phyloP scores from a whole-genome alignment of 2,113 vertebrate species.

The Saccopteryx bilineata region DNA sequence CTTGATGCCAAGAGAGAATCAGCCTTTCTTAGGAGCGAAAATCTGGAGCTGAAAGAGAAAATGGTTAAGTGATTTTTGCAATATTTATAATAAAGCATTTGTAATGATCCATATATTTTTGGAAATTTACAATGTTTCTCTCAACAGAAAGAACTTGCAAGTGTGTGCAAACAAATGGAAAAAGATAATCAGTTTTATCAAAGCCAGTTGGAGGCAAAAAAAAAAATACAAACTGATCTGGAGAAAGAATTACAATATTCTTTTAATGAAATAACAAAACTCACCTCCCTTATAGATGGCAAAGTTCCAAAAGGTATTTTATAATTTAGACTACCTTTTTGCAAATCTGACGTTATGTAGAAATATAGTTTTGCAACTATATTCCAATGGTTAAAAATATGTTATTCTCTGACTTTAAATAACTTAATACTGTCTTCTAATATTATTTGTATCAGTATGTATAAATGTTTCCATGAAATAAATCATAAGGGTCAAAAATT shows the following conservation, averaged over 20 bases:
- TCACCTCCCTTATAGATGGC: conserved; percentile 91
- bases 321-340: conserved; percentile 32
- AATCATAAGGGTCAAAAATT: conserved; percentile 20
- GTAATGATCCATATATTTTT: neutral
- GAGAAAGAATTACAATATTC: conserved; percentile 93
- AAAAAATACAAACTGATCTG: conserved; percentile 93
- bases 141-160: conserved; percentile 88
- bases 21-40: conserved; percentile 93
- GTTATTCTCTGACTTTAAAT: conserved; percentile 22
- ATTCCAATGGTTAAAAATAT: neutral
- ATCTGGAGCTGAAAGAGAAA: conserved; percentile 91
- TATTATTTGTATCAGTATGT: conserved; percentile 9
- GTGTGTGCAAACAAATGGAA: conserved; percentile 88
- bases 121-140: conserved; percentile 23
- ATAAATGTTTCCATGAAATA: conserved; percentile 5
- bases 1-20: conserved; percentile 95
- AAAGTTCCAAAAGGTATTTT: conserved; percentile 94
- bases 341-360: conserved; percentile 14
- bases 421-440: neutral
- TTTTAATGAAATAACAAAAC: conserved; percentile 93
- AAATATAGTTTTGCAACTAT: neutral
- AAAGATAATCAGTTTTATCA: conserved; percentile 87
- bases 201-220: conserved; percentile 90
- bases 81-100: neutral
- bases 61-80: conserved; percentile 87